Conservation (phyloP, 2,113 vertebrate genomes). For the Misgurnus anguillicaudatus region DNA sequence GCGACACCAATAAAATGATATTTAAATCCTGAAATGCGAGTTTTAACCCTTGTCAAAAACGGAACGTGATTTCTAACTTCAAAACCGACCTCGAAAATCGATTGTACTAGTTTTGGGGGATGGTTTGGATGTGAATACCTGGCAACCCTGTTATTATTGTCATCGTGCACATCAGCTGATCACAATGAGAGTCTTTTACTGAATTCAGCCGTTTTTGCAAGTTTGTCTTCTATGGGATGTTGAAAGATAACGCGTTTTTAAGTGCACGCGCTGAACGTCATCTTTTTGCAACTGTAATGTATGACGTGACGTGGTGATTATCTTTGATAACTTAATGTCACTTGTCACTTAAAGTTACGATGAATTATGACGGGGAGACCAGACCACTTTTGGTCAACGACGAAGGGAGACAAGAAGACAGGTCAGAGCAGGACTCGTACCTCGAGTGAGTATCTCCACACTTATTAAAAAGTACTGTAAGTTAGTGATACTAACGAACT, state of each 20-base stretch:
- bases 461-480: not conserved
- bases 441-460: conserved; percentile 64
- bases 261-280: not conserved
- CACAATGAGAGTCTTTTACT: conserved; percentile 25
- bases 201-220: not conserved
- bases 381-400: conserved; percentile 64
- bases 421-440: conserved; percentile 68
- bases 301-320: not conserved
- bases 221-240: not conserved
- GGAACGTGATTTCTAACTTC: too few relatives aligned
- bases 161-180: conserved; percentile 65
- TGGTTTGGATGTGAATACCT: too few relatives aligned
- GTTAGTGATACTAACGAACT: too few relatives aligned
- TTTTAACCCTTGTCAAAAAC: too few relatives aligned
- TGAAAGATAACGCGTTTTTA: not conserved
- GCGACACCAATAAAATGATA: too few relatives aligned
- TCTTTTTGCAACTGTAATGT: not conserved
- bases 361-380: conserved; percentile 68
- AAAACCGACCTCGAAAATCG: too few relatives aligned
- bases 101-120: too few relatives aligned
- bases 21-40: too few relatives aligned
- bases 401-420: conserved; percentile 45
- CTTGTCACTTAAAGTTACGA: conserved; percentile 37
- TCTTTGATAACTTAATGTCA: not conserved
- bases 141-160: not conserved